Evolutionary conservation across 2,113 vertebrate genomes (phyloP).

Genomic region (Ailurus styani): DNA sequence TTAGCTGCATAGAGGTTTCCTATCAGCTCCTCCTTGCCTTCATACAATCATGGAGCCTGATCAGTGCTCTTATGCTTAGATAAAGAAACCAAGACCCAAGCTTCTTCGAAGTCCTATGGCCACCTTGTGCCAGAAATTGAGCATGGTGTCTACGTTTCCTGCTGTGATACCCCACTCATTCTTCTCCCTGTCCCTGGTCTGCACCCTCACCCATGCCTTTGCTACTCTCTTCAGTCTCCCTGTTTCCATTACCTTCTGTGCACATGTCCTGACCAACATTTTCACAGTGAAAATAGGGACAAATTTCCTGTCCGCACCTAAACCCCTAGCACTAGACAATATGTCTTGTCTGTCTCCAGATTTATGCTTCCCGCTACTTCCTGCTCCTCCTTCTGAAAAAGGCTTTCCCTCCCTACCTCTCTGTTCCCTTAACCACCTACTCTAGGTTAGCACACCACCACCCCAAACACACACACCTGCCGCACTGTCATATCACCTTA

Average conservation of each 20-base stretch:
- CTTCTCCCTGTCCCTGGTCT: neutral
- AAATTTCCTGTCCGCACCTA: neutral
- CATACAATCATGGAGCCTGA: neutral
- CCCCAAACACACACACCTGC: neutral
- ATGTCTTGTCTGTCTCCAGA: neutral
- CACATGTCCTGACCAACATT: neutral
- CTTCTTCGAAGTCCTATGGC: neutral
- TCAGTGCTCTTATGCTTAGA: constrained; percentile 4
- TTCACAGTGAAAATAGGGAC: neutral
- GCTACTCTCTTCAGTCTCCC: neutral
- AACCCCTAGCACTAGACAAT: neutral
- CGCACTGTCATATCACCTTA: neutral
- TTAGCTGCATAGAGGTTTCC: neutral
- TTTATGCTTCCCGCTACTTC: neutral
- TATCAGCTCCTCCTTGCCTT: neutral
- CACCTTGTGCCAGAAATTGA: neutral
- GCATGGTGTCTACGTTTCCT: neutral
- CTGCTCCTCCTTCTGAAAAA: neutral
- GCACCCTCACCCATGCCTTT: neutral
- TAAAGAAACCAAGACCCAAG: neutral
- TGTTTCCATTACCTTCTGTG: neutral
- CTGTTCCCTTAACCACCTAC: neutral
- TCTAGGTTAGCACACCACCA: neutral
- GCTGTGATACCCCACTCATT: neutral
- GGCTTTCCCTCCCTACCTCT: neutral